Evolutionary conservation across 2,888 invertebrate species (phyloP).

Genomic region (Steromphala cineraria): DNA sequence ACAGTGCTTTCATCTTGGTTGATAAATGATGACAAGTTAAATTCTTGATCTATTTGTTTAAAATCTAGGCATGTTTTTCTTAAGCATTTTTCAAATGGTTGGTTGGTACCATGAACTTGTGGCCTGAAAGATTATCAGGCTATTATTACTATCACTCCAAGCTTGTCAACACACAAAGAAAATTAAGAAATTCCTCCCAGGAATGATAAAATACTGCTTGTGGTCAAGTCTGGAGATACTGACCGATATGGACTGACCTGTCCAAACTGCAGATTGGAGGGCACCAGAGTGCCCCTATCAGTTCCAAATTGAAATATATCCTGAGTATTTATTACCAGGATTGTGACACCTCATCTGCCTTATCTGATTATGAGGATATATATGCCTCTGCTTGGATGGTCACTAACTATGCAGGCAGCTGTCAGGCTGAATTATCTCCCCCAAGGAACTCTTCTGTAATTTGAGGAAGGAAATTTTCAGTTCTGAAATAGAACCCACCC

Average conservation of each 20-base stretch:
- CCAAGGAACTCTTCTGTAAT: not conserved
- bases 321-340: not conserved
- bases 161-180: slow-evolving; percentile 7
- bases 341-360: slow-evolving; percentile 8
- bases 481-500: no score
- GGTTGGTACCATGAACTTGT: not conserved
- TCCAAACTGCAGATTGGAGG: no score
- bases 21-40: no score
- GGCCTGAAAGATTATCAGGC: not conserved
- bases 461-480: not conserved
- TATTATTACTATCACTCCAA: not conserved
- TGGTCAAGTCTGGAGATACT: no score
- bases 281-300: not conserved
- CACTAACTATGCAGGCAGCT: not conserved
- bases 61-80: no score
- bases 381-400: slow-evolving; percentile 15
- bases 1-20: no score
- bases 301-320: slow-evolving; percentile 1
- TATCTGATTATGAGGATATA: slow-evolving; percentile 14
- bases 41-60: no score
- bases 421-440: slow-evolving; percentile 21
- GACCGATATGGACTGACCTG: no score
- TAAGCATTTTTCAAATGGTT: no score
- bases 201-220: not conserved
- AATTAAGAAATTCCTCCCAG: slow-evolving; percentile 14